Conservation (phyloP, 2,113 vertebrate genomes). For the Oncorhynchus clarkii region DNA sequence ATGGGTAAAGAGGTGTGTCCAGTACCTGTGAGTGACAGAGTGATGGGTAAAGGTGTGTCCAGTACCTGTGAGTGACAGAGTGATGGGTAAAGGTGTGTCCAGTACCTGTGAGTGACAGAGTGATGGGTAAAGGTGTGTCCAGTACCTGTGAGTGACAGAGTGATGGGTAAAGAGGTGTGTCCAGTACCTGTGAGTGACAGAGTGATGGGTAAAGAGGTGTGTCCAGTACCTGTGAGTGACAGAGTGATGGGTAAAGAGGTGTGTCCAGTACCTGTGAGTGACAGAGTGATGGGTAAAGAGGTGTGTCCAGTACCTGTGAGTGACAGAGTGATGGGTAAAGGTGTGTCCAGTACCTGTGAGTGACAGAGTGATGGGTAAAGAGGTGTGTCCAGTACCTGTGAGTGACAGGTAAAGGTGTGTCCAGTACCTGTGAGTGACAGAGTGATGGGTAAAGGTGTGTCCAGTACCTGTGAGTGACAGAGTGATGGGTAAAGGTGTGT, state of each 20-base stretch:
- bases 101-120: not conserved
- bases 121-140: not conserved
- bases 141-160: not conserved
- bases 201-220: too few species aligned
- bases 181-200: too few species aligned
- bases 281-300: not conserved
- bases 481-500: too few species aligned
- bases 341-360: not conserved
- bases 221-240: too few species aligned
- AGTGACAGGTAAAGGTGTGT: too few species aligned
- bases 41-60: too few species aligned
- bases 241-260: not conserved
- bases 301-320: not conserved
- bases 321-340: not conserved
- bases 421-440: too few species aligned
- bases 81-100: not conserved
- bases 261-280: not conserved
- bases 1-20: not conserved
- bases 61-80: too few species aligned
- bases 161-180: not conserved
- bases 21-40: too few species aligned
- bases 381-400: too few species aligned
- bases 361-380: not conserved
- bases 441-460: not conserved
- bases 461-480: too few species aligned